Evolutionary conservation across 2,113 vertebrate genomes (phyloP).

Genomic region (Rafetus swinhoei): DNA sequence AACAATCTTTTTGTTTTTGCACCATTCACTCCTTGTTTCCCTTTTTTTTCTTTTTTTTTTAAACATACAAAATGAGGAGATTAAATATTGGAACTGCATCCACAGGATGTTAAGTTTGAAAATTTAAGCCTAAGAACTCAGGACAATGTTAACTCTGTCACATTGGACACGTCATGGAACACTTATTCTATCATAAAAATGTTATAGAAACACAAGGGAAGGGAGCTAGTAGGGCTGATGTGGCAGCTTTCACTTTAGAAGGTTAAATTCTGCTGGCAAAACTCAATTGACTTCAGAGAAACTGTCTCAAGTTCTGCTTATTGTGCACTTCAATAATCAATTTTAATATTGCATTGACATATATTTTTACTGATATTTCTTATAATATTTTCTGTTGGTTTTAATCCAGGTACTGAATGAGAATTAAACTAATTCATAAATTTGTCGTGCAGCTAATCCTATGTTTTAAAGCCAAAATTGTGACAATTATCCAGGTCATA

Average conservation of each 20-base stretch:
- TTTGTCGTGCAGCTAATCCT: not conserved
- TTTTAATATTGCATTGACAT: not conserved
- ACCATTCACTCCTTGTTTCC: not conserved
- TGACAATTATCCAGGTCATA: not conserved
- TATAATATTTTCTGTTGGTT: not conserved
- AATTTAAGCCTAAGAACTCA: not conserved
- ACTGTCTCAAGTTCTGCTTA: not conserved
- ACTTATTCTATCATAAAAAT: not conserved
- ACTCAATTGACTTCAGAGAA: not conserved
- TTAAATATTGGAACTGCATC: not conserved
- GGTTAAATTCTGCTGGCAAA: not conserved
- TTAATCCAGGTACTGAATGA: not conserved
- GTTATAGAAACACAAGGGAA: fast-evolving
- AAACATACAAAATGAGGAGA: not conserved
- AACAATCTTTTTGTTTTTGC: not conserved
- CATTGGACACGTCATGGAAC: not conserved
- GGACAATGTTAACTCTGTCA: not conserved
- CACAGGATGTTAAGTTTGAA: not conserved
- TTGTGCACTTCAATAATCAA: not conserved
- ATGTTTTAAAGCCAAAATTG: not conserved
- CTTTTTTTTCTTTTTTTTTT: not conserved
- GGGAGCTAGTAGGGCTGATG: not conserved
- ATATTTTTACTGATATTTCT: not conserved
- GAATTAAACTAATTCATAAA: not conserved
- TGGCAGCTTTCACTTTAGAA: not conserved